A percentile compares a stretch with the other conserved stretches of the same genome.
phyloP scores from a whole-genome alignment of 2,797 vertebrate species.

The Hydrolagus colliei region DNA sequence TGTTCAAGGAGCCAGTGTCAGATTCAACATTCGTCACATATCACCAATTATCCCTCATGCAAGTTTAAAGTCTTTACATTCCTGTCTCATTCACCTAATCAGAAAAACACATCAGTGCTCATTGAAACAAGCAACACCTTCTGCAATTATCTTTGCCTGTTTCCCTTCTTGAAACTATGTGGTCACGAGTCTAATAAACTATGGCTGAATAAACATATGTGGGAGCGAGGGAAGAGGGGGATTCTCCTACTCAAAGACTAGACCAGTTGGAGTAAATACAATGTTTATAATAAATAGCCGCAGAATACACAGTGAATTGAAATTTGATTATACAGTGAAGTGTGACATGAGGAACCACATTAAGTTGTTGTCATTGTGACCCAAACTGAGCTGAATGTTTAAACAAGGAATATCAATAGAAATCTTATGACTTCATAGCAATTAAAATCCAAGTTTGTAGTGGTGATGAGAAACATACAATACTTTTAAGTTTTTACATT shows the following conservation, averaged over 20 bases:
- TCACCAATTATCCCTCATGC: background rate
- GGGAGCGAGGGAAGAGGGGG: background rate
- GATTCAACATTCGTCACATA: background rate
- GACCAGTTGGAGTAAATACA: background rate
- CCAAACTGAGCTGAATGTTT: background rate
- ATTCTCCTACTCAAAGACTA: background rate
- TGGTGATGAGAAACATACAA: no score
- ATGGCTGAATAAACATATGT: background rate
- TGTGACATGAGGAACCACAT: background rate
- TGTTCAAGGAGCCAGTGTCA: background rate
- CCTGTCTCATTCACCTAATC: background rate
- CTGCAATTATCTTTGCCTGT: background rate
- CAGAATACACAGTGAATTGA: background rate
- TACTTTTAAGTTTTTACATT: no score
- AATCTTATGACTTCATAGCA: no score
- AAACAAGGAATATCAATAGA: no score
- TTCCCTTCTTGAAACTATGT: background rate
- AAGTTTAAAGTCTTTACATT: background rate
- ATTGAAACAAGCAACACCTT: background rate
- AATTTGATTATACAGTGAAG: background rate
- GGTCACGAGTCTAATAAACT: background rate
- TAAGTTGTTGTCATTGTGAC: background rate
- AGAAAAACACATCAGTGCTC: background rate
- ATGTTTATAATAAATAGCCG: background rate
- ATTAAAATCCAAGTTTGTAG: no score